Evolutionary conservation across 2,113 vertebrate genomes (phyloP).

Genomic region (Mohoua ochrocephala): DNA sequence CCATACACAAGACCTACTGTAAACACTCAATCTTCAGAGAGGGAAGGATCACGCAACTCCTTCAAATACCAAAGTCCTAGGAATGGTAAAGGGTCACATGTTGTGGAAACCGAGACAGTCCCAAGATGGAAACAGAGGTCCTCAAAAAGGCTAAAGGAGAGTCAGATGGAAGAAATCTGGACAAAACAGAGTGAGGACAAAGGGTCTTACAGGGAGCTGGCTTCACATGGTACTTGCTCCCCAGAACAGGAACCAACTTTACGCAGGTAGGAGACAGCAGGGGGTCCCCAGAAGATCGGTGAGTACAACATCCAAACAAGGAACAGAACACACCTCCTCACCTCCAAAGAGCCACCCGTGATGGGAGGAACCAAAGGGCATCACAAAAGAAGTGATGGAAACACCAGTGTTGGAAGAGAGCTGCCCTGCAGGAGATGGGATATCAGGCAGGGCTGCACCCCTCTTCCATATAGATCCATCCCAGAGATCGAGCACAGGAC

Average conservation of each 20-base stretch:
- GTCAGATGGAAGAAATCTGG: not conserved
- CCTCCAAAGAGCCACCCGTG: not conserved
- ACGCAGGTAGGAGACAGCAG: not conserved
- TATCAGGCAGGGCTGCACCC: not conserved
- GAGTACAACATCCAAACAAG: not conserved
- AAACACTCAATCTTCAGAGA: not conserved
- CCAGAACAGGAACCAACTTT: not conserved
- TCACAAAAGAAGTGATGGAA: not conserved
- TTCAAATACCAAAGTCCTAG: not conserved
- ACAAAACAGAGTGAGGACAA: not conserved
- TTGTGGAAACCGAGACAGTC: not conserved
- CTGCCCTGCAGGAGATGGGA: not conserved
- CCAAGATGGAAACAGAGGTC: not conserved
- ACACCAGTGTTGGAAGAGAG: not conserved
- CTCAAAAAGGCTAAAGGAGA: not conserved
- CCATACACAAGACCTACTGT: not conserved
- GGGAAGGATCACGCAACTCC: not conserved
- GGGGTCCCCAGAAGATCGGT: not conserved
- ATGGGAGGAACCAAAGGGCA: not conserved
- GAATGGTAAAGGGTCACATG: not conserved
- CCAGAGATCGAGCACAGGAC: fast-evolving
- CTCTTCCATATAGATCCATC: not conserved
- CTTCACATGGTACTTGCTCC: not conserved
- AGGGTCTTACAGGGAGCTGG: not conserved
- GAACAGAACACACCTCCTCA: not conserved